Evolutionary conservation across 2,797 vertebrate genomes (phyloP), one percentile per base, ranked within the genome.

Genomic region (Rhyacichthys aspro): DNA sequence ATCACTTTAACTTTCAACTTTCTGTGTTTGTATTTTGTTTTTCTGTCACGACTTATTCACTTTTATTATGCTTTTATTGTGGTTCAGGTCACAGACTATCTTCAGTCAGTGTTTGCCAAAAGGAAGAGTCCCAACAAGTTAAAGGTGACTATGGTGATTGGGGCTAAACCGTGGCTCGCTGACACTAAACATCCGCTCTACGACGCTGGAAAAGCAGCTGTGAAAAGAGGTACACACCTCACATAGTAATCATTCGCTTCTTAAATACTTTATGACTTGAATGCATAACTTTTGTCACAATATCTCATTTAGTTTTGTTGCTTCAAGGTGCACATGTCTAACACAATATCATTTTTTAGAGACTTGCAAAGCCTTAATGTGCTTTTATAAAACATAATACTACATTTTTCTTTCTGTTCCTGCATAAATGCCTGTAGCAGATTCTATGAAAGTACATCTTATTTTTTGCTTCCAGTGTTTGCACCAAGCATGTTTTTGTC

Each of bases 101-200:
- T 98, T 32, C 84, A 95, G n/a, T 52, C 74, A 0, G 82, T 93
- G 47, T 98, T 98, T 79, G 87, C 91, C 53, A 90, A 92, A 63
- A 93, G 96, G 54, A 95, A 92, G 9, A 96, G 94, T 78, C 93
- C 95, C n/a, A 98, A 98, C 81, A 93, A 86, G 71, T 85, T 97
- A 66, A 90, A 88, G 55, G 89, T 96, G 46, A 91, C 92, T 0
- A 95, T 95, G 94, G 59, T 90, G 37, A 82, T 95, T 3, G 90
- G 92, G 38, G 92, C 92, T 0, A 93, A 92, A 43, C 95, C 95
- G 0, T 98, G 97, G 96, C 42, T 95, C 0, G 83, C 94, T 28
- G 76, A 94, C 61, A 23, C 90, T 56, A 83, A 86, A 2, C 88
- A 93, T 18, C 63, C 63, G 2, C 86, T 94, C 4, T 97, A 95